phyloP scores from a whole-genome alignment of 2,113 vertebrate genomes.

The Panthera tigris region DNA sequence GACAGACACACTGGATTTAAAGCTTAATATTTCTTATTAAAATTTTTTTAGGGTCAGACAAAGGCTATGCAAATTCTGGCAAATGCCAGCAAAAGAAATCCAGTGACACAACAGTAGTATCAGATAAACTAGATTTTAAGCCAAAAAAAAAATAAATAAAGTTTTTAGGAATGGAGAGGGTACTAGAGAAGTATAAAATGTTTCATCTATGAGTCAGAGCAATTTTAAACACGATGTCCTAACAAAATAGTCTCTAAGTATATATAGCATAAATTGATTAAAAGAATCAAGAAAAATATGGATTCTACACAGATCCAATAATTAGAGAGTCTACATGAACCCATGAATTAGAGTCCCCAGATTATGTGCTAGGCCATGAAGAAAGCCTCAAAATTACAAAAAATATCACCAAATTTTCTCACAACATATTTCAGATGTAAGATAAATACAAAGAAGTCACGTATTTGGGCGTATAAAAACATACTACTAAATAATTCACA shows the following conservation, averaged over 20 bases:
- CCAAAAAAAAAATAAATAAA: not conserved
- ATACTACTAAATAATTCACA: not conserved
- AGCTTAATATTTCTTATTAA: not conserved
- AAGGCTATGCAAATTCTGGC: not conserved
- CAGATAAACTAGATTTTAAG: not conserved
- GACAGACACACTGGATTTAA: not conserved
- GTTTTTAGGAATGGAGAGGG: not conserved
- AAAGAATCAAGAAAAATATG: not conserved
- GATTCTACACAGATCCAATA: not conserved
- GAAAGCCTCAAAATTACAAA: not conserved
- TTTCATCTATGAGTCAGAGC: not conserved
- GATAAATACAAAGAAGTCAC: not conserved
- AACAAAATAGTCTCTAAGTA: slow-evolving; percentile 6
- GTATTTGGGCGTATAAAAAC: not conserved
- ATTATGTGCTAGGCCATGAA: not conserved
- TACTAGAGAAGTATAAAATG: not conserved
- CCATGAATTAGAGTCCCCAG: not conserved
- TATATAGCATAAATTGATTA: not conserved
- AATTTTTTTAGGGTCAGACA: not conserved
- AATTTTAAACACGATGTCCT: not conserved
- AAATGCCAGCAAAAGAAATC: slow-evolving; percentile 21
- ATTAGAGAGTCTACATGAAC: not conserved
- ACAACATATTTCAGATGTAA: not conserved
- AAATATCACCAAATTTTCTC: not conserved
- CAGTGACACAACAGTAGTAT: not conserved